Conservation (phyloP, 2,888 invertebrate species). For the Drosophila ustulata region DNA sequence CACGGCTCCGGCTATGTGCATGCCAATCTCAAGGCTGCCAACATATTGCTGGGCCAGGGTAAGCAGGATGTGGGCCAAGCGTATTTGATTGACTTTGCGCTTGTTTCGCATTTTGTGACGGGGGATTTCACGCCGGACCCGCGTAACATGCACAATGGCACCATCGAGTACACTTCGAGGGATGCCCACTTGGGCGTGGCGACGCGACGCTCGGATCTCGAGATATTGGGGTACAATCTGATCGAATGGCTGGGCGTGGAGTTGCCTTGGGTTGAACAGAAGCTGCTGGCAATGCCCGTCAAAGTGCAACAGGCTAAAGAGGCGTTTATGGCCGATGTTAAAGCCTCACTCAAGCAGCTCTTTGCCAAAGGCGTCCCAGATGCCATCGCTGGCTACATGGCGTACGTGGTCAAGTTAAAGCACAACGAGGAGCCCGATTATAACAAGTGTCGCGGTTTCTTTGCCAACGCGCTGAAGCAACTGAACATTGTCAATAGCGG, state of each 20-base stretch:
- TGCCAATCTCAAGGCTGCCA: constrained; percentile 98
- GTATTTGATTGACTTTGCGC: constrained; percentile 96
- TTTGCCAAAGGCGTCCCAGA: constrained; percentile 85
- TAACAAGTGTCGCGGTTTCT: constrained; percentile 88
- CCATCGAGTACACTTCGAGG: constrained; percentile 97
- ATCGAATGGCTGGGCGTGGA: constrained; percentile 94
- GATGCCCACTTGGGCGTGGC: constrained; percentile 97
- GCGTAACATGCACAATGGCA: constrained; percentile 97
- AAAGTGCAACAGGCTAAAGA: constrained; percentile 90
- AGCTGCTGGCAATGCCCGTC: constrained; percentile 86
- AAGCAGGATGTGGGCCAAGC: constrained; percentile 89
- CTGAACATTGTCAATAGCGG: constrained; percentile 87
- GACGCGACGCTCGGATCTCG: constrained; percentile 96
- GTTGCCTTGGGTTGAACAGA: constrained; percentile 93
- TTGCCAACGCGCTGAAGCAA: constrained; percentile 88
- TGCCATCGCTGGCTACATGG: constrained; percentile 88
- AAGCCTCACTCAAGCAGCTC: constrained; percentile 67
- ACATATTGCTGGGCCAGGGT: constrained; percentile 92
- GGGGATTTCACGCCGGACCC: constrained; percentile 95
- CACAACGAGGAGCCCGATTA: constrained; percentile 92
- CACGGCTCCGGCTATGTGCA: constrained; percentile 96
- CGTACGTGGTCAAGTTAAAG: constrained; percentile 88
- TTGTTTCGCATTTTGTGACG: constrained; percentile 91
- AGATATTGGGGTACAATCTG: constrained; percentile 97
- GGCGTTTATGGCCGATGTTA: constrained; percentile 87